These are phyloP conservation scores for Cephalopholis sonnerati DNA, from an alignment of 2,113 vertebrate genomes.

Conservation along the genomic window DNA sequence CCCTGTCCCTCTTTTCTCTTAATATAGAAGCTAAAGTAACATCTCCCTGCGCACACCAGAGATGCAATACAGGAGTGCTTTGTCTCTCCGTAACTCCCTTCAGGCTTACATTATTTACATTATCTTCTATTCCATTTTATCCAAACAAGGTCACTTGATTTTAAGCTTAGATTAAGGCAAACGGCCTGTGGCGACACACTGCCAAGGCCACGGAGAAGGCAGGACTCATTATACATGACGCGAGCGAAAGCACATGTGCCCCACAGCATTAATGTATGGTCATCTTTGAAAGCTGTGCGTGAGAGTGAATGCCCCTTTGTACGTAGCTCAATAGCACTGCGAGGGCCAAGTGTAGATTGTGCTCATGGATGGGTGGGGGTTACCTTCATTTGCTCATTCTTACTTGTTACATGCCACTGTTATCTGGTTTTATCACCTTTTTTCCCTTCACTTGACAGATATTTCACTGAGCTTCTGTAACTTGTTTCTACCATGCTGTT, in stretches of 20 bases:
- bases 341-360: conserved; percentile 46
- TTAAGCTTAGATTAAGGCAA: conserved; percentile 25
- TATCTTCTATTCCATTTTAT: conserved; percentile 21
- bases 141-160: conserved; percentile 34
- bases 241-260: conserved; percentile 44
- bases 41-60: neutral
- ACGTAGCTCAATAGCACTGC: conserved; percentile 45
- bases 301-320: conserved; percentile 69
- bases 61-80: neutral
- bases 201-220: conserved; percentile 31
- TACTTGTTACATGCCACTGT: conserved; percentile 39
- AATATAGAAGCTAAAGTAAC: neutral
- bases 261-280: conserved; percentile 56
- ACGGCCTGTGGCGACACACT: conserved; percentile 23
- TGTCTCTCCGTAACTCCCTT: conserved; percentile 1
- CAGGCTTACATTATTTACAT: conserved; percentile 11
- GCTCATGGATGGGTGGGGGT: conserved; percentile 44
- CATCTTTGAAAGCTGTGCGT: conserved; percentile 57
- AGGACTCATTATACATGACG: conserved; percentile 38
- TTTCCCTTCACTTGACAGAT: neutral
- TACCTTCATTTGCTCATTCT: conserved; percentile 61
- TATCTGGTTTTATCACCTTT: conserved; percentile 21
- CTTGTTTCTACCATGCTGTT: neutral
- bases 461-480: conserved; percentile 27
- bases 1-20: neutral